Conservation (phyloP, 2,888 invertebrate genomes). For the Caenorhabditis sinica region DNA sequence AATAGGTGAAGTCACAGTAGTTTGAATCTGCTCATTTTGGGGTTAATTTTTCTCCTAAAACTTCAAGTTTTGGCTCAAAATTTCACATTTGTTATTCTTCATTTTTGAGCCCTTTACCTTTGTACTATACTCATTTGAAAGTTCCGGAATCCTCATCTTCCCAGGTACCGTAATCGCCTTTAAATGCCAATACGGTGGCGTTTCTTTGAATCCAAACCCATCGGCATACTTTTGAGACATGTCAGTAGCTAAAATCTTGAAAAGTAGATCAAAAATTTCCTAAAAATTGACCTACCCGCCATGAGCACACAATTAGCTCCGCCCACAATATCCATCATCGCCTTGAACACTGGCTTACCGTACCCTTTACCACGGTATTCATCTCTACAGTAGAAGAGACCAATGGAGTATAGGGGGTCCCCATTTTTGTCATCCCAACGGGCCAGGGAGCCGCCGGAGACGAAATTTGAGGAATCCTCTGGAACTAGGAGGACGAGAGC, state of each 20-base stretch:
- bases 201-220: slow-evolving; percentile 10
- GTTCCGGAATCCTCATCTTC: background rate
- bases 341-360: slow-evolving; percentile 28
- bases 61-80: too few relatives aligned
- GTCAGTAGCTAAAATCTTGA: background rate
- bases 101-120: too few relatives aligned
- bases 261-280: background rate
- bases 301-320: slow-evolving; percentile 36
- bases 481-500: background rate
- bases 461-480: slow-evolving; percentile 7
- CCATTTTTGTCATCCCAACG: slow-evolving; percentile 37
- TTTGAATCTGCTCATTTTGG: background rate
- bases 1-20: background rate
- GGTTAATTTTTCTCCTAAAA: too few relatives aligned
- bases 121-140: background rate
- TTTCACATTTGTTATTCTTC: too few relatives aligned
- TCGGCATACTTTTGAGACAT: slow-evolving; percentile 21
- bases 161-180: background rate
- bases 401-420: slow-evolving; percentile 31
- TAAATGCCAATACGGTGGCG: background rate
- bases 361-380: slow-evolving; percentile 41
- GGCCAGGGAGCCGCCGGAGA: slow-evolving; percentile 16
- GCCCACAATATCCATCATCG: slow-evolving; percentile 44
- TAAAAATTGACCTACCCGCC: slow-evolving; percentile 13
- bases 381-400: slow-evolving; percentile 36